Evolutionary conservation across 2,888 invertebrate genomes (phyloP).

Genomic region (Copidosoma aretas): DNA sequence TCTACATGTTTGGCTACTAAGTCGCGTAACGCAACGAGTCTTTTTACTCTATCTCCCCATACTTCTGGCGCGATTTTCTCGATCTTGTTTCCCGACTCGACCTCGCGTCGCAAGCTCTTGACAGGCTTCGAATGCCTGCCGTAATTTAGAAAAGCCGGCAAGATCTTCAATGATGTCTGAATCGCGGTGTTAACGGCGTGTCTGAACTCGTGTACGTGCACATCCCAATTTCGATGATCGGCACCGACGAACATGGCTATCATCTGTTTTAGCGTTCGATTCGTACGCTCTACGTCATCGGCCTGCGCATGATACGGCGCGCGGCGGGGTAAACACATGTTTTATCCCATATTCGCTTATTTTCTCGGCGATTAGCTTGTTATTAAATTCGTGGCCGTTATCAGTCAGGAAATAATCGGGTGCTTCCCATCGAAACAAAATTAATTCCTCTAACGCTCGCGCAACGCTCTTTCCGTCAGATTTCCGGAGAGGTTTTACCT

Average conservation of each 20-base stretch:
- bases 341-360: no score
- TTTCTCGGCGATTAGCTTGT: no score
- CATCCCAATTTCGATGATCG: conserved; percentile 39
- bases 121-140: conserved; percentile 18
- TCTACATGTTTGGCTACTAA: background rate
- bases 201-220: conserved; percentile 33
- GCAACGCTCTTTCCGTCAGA: no score
- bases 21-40: no score
- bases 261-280: conserved; percentile 1
- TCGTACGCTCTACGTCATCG: no score
- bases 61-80: background rate
- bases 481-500: no score
- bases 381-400: no score
- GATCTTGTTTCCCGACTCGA: background rate
- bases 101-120: background rate
- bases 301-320: no score
- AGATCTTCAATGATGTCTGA: conserved; percentile 28
- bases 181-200: conserved; percentile 39
- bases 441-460: no score
- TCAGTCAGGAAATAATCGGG: no score
- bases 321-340: no score
- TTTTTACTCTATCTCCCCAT: background rate
- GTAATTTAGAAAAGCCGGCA: conserved; percentile 39
- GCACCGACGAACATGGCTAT: conserved; percentile 5
- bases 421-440: no score